Evolutionary conservation across 2,888 invertebrate species (phyloP), one percentile per base, ranked within the genome.

Genomic region (Andrena minutula): DNA sequence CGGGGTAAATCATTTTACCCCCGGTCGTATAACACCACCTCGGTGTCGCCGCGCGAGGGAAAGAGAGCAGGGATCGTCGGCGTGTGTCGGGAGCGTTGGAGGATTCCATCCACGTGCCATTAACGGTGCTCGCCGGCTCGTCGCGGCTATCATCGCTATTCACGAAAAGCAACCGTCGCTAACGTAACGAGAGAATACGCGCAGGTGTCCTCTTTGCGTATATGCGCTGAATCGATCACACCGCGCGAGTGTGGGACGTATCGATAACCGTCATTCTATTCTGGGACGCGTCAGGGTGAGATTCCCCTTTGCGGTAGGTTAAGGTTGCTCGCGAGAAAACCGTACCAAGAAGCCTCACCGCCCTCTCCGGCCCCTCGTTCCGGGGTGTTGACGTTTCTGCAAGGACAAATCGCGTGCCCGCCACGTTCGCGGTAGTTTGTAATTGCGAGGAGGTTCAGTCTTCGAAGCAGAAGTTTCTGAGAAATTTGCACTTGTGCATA

Each of bases 301-400:
- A 47, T 72, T 70, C 80, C 64, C 75, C 73, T 87, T 85, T 85
- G 79, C 74, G 85, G 86, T 87, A 87, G 87, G 83, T 87, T 87
- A 88, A 88, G 86, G 87, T 86, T 85, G 79, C 72, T 41, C 26
- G 8, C 61, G 75, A 76, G 65, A 75, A 66, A 66, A 78, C 53
- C 66, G 35, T 6, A 32, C 8, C 23, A 10, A 2, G 66, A 61
- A 60, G 49, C 41, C 75, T 65, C 53, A 12, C 47, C 23, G 41
- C 49, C 56, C 60, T 49, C 51, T 65, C 71, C 68, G 56, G 23
- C 65, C 64, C 61, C 65, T 35, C 20, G 23, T 61, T 65, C 56
- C 8, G 32, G 16, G 28, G 23, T 30, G 68, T 56, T 35, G 72
- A 72, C 60, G 56, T 75, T 75, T 82, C 77, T 82, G 76, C 73